These are phyloP conservation scores for Marmota flaviventris DNA, from an alignment of 2,113 vertebrate species.

Conservation along the genomic window DNA sequence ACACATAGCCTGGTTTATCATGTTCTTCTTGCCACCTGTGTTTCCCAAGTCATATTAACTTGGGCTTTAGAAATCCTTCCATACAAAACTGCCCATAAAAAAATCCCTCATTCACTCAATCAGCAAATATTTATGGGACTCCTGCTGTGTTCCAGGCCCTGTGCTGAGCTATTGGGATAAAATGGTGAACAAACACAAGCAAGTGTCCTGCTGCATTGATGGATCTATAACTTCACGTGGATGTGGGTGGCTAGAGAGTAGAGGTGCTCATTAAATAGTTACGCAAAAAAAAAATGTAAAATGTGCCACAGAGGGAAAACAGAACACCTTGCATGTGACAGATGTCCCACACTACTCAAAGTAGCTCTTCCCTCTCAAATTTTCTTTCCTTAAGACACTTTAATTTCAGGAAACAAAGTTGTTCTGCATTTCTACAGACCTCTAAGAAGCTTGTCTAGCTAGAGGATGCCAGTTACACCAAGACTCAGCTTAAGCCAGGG, in stretches of 20 bases:
- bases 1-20: background rate
- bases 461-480: background rate
- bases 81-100: too few species aligned
- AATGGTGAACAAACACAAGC: background rate
- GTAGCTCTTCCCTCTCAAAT: background rate
- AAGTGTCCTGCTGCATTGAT: background rate
- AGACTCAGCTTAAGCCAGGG: background rate
- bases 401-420: background rate
- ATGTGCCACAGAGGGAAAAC: constrained; percentile 43
- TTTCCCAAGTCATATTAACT: background rate
- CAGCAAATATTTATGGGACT: background rate
- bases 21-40: background rate
- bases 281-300: constrained; percentile 46
- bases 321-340: background rate
- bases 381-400: constrained; percentile 2
- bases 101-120: background rate
- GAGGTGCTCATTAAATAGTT: constrained; percentile 13
- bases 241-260: background rate
- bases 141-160: background rate
- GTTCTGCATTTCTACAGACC: background rate
- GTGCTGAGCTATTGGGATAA: constrained; percentile 5
- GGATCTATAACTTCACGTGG: background rate
- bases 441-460: background rate
- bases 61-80: background rate
- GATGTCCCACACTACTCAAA: background rate